These are phyloP conservation scores for Schizopygopsis malacanthus DNA, from an alignment of 2,797 vertebrate species.

Conservation along the genomic window DNA sequence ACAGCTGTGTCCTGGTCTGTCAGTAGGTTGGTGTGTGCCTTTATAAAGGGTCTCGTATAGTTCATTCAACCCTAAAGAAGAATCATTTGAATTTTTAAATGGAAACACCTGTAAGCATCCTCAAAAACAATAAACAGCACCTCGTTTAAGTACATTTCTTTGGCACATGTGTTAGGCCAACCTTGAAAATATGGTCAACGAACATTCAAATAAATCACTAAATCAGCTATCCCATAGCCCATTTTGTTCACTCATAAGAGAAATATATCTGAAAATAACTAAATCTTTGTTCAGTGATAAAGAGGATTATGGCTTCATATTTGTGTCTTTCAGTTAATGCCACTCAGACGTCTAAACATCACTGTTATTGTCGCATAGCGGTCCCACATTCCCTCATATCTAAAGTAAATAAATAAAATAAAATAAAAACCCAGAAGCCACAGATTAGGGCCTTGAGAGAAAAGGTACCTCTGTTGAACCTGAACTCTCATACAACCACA, in stretches of 20 bases:
- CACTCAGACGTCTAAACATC: background rate
- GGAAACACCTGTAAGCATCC: background rate
- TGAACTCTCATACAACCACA: conserved; percentile 27
- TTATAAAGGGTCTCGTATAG: background rate
- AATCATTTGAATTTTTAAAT: background rate
- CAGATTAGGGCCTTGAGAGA: conserved; percentile 43
- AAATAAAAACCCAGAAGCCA: background rate
- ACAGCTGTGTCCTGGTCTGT: conserved; percentile 46
- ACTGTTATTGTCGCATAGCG: background rate
- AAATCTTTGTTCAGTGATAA: background rate
- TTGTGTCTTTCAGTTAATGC: background rate
- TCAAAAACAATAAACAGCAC: background rate
- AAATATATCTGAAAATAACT: background rate
- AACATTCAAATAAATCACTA: background rate
- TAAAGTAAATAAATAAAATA: background rate
- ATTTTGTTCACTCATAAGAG: background rate
- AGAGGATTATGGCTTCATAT: background rate
- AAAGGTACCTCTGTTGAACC: conserved; percentile 47
- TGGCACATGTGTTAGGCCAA: background rate
- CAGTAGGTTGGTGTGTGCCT: background rate
- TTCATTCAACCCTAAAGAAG: background rate
- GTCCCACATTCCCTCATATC: background rate
- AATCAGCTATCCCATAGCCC: background rate
- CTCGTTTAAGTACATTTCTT: too few species aligned
- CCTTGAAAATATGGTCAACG: conserved; percentile 10